These are phyloP conservation scores for Brachionus calyciflorus DNA, from an alignment of 1,140 invertebrate genomes.

Conservation along the genomic window DNA sequence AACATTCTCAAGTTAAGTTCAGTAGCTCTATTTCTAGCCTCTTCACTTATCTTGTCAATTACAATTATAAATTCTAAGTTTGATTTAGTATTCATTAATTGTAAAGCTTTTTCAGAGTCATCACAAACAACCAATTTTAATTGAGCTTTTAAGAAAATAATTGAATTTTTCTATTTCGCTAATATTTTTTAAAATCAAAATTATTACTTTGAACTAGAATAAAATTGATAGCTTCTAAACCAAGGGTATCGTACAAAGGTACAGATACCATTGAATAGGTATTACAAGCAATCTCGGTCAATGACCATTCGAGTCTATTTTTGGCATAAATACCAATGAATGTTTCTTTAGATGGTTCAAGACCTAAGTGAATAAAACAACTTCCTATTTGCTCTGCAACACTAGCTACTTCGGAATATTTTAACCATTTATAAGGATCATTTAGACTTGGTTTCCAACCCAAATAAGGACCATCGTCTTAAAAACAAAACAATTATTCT, in stretches of 20 bases:
- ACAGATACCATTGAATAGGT: slow-evolving; percentile 40
- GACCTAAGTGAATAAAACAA: slow-evolving; percentile 19
- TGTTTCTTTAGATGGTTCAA: slow-evolving; percentile 10
- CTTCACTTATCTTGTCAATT: slow-evolving; percentile 37
- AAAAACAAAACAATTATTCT: too few relatives aligned
- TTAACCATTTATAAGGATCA: slow-evolving; percentile 30
- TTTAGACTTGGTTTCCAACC: slow-evolving; percentile 21
- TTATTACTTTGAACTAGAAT: slow-evolving; percentile 44
- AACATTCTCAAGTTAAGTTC: slow-evolving; percentile 25
- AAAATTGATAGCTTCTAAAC: slow-evolving; percentile 30
- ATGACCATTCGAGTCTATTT: slow-evolving; percentile 38
- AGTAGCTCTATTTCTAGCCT: slow-evolving; percentile 36
- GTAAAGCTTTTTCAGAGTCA: slow-evolving; percentile 34
- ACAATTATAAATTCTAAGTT: slow-evolving; percentile 36
- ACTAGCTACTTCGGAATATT: slow-evolving; percentile 30
- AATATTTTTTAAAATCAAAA: not conserved
- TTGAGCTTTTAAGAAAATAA: slow-evolving; percentile 38
- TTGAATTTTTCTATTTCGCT: too few relatives aligned
- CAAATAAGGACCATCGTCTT: slow-evolving; percentile 26
- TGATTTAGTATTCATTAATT: slow-evolving; percentile 39
- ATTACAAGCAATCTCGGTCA: slow-evolving; percentile 8
- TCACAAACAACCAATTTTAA: slow-evolving; percentile 43
- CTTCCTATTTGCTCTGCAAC: slow-evolving; percentile 8
- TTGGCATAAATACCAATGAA: slow-evolving; percentile 46
- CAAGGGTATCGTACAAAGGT: slow-evolving; percentile 45